Conservation (phyloP, 2,113 vertebrate species). For the Otocyon megalotis region DNA sequence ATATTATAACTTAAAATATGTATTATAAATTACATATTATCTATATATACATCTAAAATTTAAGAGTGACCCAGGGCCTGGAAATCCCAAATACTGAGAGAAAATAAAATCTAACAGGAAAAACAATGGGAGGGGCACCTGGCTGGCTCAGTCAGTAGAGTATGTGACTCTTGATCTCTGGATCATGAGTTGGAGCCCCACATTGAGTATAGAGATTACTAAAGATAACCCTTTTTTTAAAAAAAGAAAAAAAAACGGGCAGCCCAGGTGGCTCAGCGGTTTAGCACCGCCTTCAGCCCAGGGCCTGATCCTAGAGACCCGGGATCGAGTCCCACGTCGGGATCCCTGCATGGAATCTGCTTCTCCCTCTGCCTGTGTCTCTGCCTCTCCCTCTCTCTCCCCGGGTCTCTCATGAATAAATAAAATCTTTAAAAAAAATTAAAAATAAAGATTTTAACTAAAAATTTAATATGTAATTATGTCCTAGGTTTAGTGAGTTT, state of each 20-base stretch:
- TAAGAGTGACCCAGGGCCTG: neutral
- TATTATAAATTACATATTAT: neutral
- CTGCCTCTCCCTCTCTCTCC: too few relatives aligned
- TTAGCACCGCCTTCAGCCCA: too few relatives aligned
- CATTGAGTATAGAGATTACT: neutral
- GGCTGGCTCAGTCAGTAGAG: neutral
- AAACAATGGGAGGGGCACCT: neutral
- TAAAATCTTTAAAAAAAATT: neutral
- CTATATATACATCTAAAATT: neutral
- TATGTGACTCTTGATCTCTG: neutral
- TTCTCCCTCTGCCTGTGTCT: too few relatives aligned
- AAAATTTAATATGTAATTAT: neutral
- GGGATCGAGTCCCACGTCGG: too few relatives aligned
- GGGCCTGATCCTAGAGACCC: too few relatives aligned
- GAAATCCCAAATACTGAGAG: neutral
- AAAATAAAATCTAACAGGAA: neutral
- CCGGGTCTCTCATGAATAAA: neutral
- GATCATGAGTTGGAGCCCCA: neutral
- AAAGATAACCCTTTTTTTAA: neutral
- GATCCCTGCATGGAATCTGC: too few relatives aligned
- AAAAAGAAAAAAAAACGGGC: neutral
- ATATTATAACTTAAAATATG: neutral
- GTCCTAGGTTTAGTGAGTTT: neutral
- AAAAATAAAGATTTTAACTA: conserved; percentile 36
- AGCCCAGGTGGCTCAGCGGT: too few relatives aligned